phyloP scores from a whole-genome alignment of 2,888 invertebrate genomes.

The Furcula furcula region DNA sequence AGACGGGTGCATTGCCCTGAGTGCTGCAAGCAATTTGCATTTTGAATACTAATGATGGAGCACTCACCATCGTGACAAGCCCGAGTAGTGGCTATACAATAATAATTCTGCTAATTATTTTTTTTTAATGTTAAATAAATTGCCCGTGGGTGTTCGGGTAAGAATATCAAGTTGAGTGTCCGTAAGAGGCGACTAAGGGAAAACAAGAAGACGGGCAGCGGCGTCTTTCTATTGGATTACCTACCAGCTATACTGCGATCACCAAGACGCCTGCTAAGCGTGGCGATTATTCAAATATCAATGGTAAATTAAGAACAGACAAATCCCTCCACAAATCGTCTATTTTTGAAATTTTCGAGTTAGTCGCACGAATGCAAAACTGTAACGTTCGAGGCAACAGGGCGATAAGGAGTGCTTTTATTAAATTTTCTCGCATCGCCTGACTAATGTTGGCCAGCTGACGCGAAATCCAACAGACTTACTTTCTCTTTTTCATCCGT shows the following conservation, averaged over 20 bases:
- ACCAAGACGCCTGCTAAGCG: not conserved
- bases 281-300: constrained; percentile 5
- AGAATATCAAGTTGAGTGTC: no score
- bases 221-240: no score
- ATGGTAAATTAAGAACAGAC: constrained; percentile 22
- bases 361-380: constrained; percentile 25
- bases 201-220: no score
- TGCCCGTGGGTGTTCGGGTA: no score
- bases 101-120: constrained; percentile 51
- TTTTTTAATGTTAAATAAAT: constrained; percentile 41
- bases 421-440: constrained; percentile 77
- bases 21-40: constrained; percentile 72
- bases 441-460: constrained; percentile 77
- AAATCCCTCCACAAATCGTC: constrained; percentile 21
- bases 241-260: no score
- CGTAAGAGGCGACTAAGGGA: no score
- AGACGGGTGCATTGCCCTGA: constrained; percentile 70
- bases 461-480: constrained; percentile 63
- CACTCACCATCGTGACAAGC: constrained; percentile 54
- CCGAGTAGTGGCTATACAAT: constrained; percentile 44
- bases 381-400: constrained; percentile 26
- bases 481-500: constrained; percentile 58
- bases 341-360: constrained; percentile 28
- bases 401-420: constrained; percentile 70
- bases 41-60: constrained; percentile 75